Evolutionary conservation across 1,140 invertebrate genomes (phyloP).

Genomic region (Drosophila tsacasi): DNA sequence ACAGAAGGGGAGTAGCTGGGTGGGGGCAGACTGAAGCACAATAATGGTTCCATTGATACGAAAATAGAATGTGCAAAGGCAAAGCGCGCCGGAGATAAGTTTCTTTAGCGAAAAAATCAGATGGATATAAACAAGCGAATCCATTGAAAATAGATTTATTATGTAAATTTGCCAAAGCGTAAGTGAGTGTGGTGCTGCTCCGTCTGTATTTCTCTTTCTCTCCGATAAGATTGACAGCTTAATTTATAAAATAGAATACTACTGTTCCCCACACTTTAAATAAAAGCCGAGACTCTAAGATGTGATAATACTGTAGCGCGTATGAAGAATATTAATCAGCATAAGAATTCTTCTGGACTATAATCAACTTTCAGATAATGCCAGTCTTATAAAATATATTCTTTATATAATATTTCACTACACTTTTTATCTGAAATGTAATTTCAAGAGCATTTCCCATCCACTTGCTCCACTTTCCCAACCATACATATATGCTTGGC

Average conservation of each 20-base stretch:
- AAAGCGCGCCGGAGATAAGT: conserved; percentile 49
- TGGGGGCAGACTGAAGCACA: conserved; percentile 28
- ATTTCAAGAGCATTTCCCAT: not conserved
- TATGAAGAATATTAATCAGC: not conserved
- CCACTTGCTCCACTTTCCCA: not conserved
- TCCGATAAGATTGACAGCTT: conserved; percentile 61
- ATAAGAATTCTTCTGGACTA: not conserved
- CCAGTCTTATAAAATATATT: not conserved
- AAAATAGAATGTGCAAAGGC: conserved; percentile 33
- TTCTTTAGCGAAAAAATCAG: conserved; percentile 19
- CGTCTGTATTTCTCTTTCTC: conserved; percentile 13
- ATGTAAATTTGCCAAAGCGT: conserved; percentile 77
- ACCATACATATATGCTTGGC: conserved; percentile 12
- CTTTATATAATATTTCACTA: not conserved
- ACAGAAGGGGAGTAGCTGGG: not conserved
- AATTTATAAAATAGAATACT: conserved; percentile 61
- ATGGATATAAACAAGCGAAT: conserved; percentile 47
- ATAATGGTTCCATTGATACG: conserved; percentile 66
- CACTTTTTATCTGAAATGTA: not conserved
- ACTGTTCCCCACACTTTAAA: not conserved
- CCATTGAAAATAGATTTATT: conserved; percentile 84
- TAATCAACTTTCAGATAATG: not conserved
- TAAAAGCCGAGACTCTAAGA: not conserved
- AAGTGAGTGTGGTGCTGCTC: conserved; percentile 56
- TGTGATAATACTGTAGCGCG: not conserved